These are phyloP conservation scores for Petrocephalus sullivani DNA, from an alignment of 2,797 vertebrate genomes.

Conservation along the genomic window DNA sequence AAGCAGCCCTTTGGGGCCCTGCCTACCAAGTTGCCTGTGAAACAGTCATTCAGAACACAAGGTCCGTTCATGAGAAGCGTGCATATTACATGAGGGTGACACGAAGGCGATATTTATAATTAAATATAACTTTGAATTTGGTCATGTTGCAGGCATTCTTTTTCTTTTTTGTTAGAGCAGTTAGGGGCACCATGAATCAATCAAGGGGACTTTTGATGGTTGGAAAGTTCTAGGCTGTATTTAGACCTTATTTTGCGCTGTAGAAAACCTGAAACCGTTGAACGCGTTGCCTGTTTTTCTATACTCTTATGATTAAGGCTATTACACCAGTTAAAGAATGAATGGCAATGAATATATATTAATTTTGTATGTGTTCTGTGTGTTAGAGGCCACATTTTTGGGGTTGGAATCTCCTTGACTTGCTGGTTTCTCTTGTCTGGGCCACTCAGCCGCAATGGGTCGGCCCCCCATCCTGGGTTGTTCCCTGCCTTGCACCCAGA, in stretches of 20 bases:
- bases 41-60: neutral
- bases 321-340: neutral
- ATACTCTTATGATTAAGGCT: neutral
- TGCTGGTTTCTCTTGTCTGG: neutral
- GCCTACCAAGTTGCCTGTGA: neutral
- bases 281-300: neutral
- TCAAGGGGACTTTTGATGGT: neutral
- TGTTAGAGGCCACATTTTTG: no score
- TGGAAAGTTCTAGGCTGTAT: neutral
- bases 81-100: neutral
- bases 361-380: neutral
- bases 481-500: no score
- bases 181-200: neutral
- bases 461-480: no score
- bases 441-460: no score
- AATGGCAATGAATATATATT: neutral
- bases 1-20: neutral
- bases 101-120: neutral
- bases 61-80: neutral
- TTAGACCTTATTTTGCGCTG: neutral
- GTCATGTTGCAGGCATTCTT: neutral
- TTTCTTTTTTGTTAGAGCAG: neutral
- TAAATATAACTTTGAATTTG: neutral
- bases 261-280: neutral
- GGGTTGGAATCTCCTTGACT: neutral